Percentiles rank a stretch among this genome's conserved stretches.
Evolutionary conservation across 2,113 vertebrate genomes (phyloP).

Genomic region (Cyanoramphus novaezelandiae): DNA sequence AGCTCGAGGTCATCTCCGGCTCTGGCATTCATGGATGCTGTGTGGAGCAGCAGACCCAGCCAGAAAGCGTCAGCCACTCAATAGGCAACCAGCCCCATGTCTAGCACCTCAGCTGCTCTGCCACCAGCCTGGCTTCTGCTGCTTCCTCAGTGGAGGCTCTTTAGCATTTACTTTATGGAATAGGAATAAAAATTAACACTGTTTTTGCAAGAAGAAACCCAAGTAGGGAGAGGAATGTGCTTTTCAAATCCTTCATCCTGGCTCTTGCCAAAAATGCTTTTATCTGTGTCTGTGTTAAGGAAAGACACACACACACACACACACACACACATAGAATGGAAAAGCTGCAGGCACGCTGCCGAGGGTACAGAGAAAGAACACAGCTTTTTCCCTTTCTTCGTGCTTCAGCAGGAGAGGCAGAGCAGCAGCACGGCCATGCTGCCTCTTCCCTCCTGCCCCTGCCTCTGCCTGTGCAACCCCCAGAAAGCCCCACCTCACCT

Average conservation of each 20-base stretch:
- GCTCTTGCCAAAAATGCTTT: neutral
- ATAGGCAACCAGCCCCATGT: neutral
- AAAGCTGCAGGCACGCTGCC: neutral
- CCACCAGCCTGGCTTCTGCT: neutral
- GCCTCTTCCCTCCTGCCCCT: neutral
- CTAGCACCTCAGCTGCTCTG: slow-evolving; percentile 7
- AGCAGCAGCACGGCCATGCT: neutral
- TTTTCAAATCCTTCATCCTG: neutral
- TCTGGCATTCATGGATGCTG: neutral
- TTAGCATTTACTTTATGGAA: neutral
- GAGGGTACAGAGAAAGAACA: neutral
- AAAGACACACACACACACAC: neutral
- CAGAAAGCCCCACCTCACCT: neutral
- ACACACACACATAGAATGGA: fast-evolving
- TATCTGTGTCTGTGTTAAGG: neutral
- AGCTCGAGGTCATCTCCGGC: neutral
- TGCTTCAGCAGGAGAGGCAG: neutral
- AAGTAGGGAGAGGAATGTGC: neutral
- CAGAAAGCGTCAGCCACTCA: neutral
- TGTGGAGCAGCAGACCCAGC: neutral
- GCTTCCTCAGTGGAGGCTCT: neutral
- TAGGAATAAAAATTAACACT: neutral
- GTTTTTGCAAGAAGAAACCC: neutral
- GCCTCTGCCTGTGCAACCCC: neutral
- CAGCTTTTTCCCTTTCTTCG: neutral